These are phyloP conservation scores for Nixonia krombeini DNA, from an alignment of 1,140 invertebrate genomes.

Conservation along the genomic window DNA sequence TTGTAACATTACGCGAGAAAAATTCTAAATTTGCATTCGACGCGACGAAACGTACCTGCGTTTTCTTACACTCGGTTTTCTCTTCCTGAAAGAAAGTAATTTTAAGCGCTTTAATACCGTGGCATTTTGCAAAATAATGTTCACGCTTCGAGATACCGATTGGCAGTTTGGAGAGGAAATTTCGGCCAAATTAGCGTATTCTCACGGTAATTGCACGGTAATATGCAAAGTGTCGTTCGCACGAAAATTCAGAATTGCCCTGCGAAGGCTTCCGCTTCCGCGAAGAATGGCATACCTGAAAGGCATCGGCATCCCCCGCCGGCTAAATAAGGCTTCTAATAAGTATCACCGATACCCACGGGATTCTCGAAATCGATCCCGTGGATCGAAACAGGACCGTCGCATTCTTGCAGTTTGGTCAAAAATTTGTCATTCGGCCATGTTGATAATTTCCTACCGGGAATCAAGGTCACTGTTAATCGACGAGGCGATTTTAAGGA, in stretches of 20 bases:
- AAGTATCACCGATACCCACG: constrained; percentile 28
- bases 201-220: constrained; percentile 9
- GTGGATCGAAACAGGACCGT: constrained; percentile 6
- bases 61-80: too few species aligned
- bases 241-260: constrained; percentile 3
- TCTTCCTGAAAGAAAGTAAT: too few species aligned
- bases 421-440: background rate
- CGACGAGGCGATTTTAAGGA: too few species aligned
- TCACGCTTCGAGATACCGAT: too few species aligned
- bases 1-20: background rate
- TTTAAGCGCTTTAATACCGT: too few species aligned
- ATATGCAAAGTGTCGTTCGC: background rate
- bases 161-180: too few species aligned
- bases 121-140: too few species aligned
- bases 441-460: background rate
- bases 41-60: too few species aligned
- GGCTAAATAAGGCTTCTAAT: constrained; percentile 32
- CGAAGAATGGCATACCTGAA: constrained; percentile 20
- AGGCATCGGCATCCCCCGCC: constrained; percentile 16
- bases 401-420: constrained; percentile 12
- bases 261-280: constrained; percentile 28
- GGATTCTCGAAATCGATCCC: constrained; percentile 23
- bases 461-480: too few species aligned
- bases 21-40: too few species aligned
- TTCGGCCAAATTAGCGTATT: background rate